phyloP scores from a whole-genome alignment of 2,888 invertebrate genomes.

The Cephus spinipes region DNA sequence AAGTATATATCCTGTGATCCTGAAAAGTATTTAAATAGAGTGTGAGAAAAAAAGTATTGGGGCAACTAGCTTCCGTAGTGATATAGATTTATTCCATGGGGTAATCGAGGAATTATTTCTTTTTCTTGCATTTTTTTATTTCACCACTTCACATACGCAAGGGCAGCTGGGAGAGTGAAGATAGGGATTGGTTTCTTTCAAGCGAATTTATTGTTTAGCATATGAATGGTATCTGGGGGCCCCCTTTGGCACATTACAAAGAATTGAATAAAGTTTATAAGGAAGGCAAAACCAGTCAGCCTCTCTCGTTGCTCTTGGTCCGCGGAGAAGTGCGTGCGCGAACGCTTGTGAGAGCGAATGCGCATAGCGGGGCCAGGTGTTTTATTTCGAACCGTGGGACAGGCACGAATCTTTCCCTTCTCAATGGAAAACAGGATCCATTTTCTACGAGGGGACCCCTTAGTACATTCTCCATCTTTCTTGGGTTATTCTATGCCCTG shows the following conservation, averaged over 20 bases:
- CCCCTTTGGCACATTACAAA: conserved; percentile 60
- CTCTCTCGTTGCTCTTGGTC: not conserved
- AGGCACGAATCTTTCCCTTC: conserved; percentile 12
- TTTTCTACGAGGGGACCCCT: conserved; percentile 46
- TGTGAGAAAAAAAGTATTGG: not conserved
- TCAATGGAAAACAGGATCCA: conserved; percentile 64
- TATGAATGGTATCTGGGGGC: conserved; percentile 54
- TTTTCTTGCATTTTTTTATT: not conserved
- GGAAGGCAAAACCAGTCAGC: conserved; percentile 48
- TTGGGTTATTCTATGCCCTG: not conserved
- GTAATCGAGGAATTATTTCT: not conserved
- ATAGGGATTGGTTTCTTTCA: conserved; percentile 60
- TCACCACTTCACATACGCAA: not conserved
- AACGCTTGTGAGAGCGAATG: conserved; percentile 22
- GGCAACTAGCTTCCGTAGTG: not conserved
- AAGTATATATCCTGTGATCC: not conserved
- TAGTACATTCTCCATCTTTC: conserved; percentile 24
- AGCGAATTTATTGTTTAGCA: conserved; percentile 63
- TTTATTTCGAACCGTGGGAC: conserved; percentile 60
- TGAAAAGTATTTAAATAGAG: not conserved
- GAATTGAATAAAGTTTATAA: conserved; percentile 64
- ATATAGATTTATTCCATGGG: not conserved
- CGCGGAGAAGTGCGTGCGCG: conserved; percentile 22
- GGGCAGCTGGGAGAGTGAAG: conserved; percentile 37
- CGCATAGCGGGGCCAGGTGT: conserved; percentile 49